Base-by-base conservation (phyloP, 2,888 invertebrate genomes). In the Sericinus montela region DNA sequence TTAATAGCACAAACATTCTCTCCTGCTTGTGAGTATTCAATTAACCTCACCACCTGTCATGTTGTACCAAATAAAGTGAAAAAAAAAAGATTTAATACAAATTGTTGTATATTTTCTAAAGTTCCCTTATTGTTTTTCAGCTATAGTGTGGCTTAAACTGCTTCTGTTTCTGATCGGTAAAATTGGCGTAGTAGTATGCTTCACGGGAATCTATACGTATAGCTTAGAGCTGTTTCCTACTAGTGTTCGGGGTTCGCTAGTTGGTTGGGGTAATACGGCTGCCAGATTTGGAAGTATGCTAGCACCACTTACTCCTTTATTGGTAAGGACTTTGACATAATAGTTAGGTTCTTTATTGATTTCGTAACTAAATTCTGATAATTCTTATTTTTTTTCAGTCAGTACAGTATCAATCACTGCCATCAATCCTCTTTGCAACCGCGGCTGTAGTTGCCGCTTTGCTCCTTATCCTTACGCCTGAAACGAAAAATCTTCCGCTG, bases 171-270 rank as follows among this genome's bases (percentile, higher is more conserved):
- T 83, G 28, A 32, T 72, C 9, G 78, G 79, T 6, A 84, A 84
- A 61, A 56, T 81, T 1, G 75, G 74, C 6, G 75, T 80, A 0
- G 80, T 79, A 0, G 62, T 82, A 19, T 82, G 82, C 46, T 82
- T 82, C 32, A 83, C 82, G 28, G 80, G 80, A 1, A 73, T 80
- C 32, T 80, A 75, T 48, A 84, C 82, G 0, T 84, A 82, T 49
- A 78, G 77, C 32, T 57, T 84, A 53, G 83, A 84, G 53, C 53
- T 83, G 13, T 83, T 82, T 45, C 84, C 84, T 0, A 83, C 84
- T 0, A 83, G 81, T 35, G 80, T 80, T 1, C 65, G 84, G 59
- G 84, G 82, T 4, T 76, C 80, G 0, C 59, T 84, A 10, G 61
- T 84, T 11, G 83, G 83, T 9, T 71, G 65, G 58, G 75, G 84